Evolutionary conservation across 1,140 invertebrate species (phyloP), one percentile per base, ranked within the genome.

Genomic region (Stegodyphus mimosarum): DNA sequence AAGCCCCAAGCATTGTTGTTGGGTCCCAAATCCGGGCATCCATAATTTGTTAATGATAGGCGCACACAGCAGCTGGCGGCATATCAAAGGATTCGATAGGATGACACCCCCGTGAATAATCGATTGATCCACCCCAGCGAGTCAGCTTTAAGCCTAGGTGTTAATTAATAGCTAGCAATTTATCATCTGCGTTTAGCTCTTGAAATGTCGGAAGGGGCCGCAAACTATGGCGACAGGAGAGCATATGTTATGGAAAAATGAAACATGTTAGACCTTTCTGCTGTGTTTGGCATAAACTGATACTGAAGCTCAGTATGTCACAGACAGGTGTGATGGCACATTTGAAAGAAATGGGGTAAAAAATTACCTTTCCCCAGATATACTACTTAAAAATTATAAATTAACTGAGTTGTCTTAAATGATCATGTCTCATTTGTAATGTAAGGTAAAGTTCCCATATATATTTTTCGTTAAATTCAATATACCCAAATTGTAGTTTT

Each of bases 161-260:
- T 64, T 76, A 76, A 76, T 76, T 76, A 76, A 76, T 76, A 48
- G 74, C 66, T 64, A 13, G 74, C 74, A 76, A 76, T 76, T 66
- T 66, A 76, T 76, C 74, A 76, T 53, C 2, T 51, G 10, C 48
- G 33, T 33, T 33, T 52, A n/a, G 33, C 52, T 52, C 15, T 52
- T 50, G 51, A 15, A 18, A 51, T 17, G 50, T 17, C 67, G 13
- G 70, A 72, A 51, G 70, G 48, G 69, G 69, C 50, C 33, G 69
- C 17, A 70, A 70, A 49, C 18, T 69, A 11, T 9, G 7, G 7
- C 33, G 33, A 13, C 2, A 2, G 33, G 10, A 15, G 33, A 6
- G 11, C 50, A 70, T 50, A 33, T 70, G 69, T 49, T 48, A 49
- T 70, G 69, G 33, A 49, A 50, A 15, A 33, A 33, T 33, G 1